phyloP scores from a whole-genome alignment of 2,113 vertebrate genomes.

The Pycnonotus jocosus region DNA sequence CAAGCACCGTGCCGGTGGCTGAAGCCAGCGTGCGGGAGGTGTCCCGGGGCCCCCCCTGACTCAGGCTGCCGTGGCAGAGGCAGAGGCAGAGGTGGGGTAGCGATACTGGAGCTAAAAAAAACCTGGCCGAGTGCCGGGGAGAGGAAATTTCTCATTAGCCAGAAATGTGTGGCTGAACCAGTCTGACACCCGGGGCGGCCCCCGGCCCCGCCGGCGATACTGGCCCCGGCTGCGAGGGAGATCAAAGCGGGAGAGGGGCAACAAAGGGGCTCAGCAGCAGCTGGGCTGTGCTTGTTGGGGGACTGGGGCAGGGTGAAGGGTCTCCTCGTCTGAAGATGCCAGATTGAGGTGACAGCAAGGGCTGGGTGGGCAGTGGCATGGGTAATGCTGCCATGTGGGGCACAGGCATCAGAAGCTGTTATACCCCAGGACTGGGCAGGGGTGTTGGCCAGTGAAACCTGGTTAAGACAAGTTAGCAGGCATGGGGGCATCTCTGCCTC shows the following conservation, averaged over 20 bases:
- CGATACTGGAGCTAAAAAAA: constrained; percentile 51
- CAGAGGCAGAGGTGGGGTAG: constrained; percentile 45
- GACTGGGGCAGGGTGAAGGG: too few species aligned
- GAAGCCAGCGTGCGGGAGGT: not conserved
- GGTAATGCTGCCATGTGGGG: not conserved
- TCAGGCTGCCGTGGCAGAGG: not conserved
- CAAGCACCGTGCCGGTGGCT: not conserved
- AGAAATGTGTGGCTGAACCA: constrained; percentile 59
- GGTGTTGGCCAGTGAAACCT: rapidly evolving
- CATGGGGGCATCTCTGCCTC: rapidly evolving
- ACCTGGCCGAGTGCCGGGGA: not conserved
- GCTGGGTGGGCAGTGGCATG: not conserved
- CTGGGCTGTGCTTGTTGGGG: not conserved
- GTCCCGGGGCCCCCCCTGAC: constrained; percentile 5
- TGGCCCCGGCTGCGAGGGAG: not conserved
- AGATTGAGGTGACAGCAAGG: not conserved
- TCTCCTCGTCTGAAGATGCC: not conserved
- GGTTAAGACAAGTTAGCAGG: not conserved
- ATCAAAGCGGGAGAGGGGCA: not conserved
- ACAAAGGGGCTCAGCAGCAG: not conserved
- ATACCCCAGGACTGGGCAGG: not conserved
- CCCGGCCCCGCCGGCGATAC: not conserved
- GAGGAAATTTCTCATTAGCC: constrained; percentile 64
- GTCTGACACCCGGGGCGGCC: constrained; percentile 37
- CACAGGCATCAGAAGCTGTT: rapidly evolving